Base-by-base conservation (phyloP, 2,888 invertebrate genomes). In the Mamestra brassicae region DNA sequence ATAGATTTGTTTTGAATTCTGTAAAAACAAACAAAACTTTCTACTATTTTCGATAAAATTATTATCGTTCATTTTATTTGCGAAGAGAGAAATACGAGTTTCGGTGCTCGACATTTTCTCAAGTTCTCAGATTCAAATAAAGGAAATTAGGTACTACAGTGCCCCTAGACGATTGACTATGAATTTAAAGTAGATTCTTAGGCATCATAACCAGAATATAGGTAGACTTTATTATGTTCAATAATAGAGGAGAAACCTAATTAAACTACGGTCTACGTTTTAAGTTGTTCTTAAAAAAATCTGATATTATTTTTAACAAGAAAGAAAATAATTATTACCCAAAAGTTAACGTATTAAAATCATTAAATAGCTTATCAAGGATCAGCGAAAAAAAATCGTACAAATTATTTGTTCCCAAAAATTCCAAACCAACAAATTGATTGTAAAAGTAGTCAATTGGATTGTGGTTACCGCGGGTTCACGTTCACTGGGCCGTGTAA, bases 401-500 rank as follows among this genome's bases (percentile, higher is more conserved):
- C 80, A 74, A 79, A 81, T 77, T 13, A 84, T 81, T 83, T 79
- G 66, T 66, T 80, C 66, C 83, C 83, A 80, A 85, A 85, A 86
- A 85, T 80, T 85, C 85, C 82, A 76, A 85, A 83, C 85, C 85
- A 87, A 87, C 81, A 85, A 87, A 88, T 89, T 87, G 85, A 85
- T 87, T 86, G 88, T 85, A 85, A 90, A 88, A 88, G 85, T 85
- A 86, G 86, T 89, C 90, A 90, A 91, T 91, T 90, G 88, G 89
- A 90, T 88, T 89, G 90, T 83, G 92, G 90, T 90, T 86, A 86
- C 85, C 78, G 88, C 76, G 87, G 88, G 84, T 75, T 78, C 83
- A 87, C 83, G 88, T 83, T 86, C 90, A 88, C 81, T 89, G 90
- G 77, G 74, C 88, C 89, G 88, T 83, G 86, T 90, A 89, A 90